A percentile compares a stretch with the other conserved stretches of the same genome.
phyloP scores from a whole-genome alignment of 2,113 vertebrate species.

The Leptodactylus fuscus region DNA sequence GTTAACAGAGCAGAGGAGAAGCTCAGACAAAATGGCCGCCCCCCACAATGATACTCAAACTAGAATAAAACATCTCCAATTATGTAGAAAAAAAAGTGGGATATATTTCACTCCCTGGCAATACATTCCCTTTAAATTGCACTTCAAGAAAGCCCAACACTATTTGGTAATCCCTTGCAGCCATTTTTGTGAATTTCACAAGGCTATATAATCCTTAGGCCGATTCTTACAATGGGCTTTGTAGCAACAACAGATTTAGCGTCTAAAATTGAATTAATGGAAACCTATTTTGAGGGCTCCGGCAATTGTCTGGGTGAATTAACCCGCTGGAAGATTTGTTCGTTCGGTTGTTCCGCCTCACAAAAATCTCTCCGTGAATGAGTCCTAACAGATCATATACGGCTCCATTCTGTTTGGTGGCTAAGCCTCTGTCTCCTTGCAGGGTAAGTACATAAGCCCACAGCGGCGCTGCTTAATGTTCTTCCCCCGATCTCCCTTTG shows the following conservation, averaged over 20 bases:
- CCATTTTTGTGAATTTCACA: background rate
- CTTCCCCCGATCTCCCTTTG: background rate
- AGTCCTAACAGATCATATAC: constrained; percentile 33
- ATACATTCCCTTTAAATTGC: too few species aligned
- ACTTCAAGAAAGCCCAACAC: too few species aligned
- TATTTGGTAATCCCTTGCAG: background rate
- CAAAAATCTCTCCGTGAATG: constrained; percentile 19
- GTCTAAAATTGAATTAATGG: constrained; percentile 27
- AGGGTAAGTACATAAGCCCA: constrained; percentile 27
- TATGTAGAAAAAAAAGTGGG: too few species aligned
- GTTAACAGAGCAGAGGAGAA: too few species aligned
- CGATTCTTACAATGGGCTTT: background rate
- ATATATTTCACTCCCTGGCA: too few species aligned
- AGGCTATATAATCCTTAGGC: background rate
- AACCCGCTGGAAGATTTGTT: constrained; percentile 18
- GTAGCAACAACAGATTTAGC: constrained; percentile 3
- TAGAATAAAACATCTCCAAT: too few species aligned
- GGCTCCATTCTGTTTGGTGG: constrained; percentile 11
- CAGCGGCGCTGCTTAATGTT: constrained; percentile 12
- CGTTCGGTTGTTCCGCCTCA: constrained; percentile 11
- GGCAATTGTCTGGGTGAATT: constrained; percentile 19
- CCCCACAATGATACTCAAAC: too few species aligned
- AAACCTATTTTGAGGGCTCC: constrained; percentile 20
- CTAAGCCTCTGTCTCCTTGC: constrained; percentile 16
- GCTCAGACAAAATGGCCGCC: too few species aligned